Conservation (phyloP, 2,113 vertebrate genomes). For the Oryzias melastigma region DNA sequence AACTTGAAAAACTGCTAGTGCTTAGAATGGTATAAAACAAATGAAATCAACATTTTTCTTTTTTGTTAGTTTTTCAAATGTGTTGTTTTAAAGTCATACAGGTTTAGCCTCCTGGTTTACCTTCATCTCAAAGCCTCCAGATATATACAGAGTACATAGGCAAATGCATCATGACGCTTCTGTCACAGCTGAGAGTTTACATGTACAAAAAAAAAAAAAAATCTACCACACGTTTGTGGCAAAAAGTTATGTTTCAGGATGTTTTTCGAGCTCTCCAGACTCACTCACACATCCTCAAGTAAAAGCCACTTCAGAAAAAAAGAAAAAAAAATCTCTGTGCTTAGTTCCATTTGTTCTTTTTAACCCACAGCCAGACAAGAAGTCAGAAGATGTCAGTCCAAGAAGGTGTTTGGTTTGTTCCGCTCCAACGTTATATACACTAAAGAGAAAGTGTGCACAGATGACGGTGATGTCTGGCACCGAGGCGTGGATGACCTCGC, state of each 20-base stretch:
- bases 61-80: neutral
- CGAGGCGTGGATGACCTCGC: slow-evolving; percentile 6
- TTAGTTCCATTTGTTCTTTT: slow-evolving; percentile 46
- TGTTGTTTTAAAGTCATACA: neutral
- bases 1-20: too few species aligned
- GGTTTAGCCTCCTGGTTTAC: neutral
- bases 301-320: slow-evolving; percentile 11
- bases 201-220: neutral
- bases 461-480: slow-evolving; percentile 7
- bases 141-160: slow-evolving; percentile 3
- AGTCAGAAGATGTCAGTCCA: slow-evolving; percentile 31
- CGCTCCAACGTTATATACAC: slow-evolving; percentile 38
- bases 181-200: neutral
- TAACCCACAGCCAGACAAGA: slow-evolving; percentile 13
- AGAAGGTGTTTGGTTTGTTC: slow-evolving; percentile 32
- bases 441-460: slow-evolving; percentile 36
- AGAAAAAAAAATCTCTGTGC: slow-evolving; percentile 43
- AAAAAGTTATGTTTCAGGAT: slow-evolving; percentile 24
- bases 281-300: slow-evolving; percentile 43
- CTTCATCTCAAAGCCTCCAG: neutral
- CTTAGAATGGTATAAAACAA: too few species aligned
- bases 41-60: too few species aligned
- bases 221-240: slow-evolving; percentile 8
- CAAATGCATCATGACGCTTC: slow-evolving; percentile 2
- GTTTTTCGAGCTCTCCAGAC: slow-evolving; percentile 12